Conservation (phyloP, 2,888 invertebrate species). For the Merodon equestris region DNA sequence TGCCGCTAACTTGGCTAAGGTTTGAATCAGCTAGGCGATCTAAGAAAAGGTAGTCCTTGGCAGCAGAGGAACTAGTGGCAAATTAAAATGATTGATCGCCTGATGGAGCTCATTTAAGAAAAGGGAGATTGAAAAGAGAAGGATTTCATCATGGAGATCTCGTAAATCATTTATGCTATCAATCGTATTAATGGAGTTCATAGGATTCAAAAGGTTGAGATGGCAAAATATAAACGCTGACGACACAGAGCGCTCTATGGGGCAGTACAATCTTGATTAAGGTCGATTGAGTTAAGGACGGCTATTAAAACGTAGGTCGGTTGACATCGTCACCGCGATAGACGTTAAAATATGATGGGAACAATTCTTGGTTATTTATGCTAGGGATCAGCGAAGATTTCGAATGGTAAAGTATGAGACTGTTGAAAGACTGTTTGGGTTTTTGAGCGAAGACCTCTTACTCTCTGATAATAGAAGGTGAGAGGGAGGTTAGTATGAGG, state of each 20-base stretch:
- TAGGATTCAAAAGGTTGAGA: not conserved
- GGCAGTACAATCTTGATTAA: not conserved
- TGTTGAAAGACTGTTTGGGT: not conserved
- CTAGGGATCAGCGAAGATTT: no score
- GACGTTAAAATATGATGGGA: no score
- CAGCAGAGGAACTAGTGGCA: not conserved
- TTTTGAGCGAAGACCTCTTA: no score
- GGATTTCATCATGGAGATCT: not conserved
- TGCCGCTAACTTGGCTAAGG: no score
- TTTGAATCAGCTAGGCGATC: not conserved
- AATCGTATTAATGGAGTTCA: not conserved
- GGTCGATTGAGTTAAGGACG: not conserved
- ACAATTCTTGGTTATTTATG: no score
- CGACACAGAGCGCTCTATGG: not conserved
- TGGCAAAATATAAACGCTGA: not conserved
- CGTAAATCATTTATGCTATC: not conserved
- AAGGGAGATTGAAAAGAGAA: not conserved
- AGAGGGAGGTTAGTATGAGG: no score
- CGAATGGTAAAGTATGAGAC: not conserved
- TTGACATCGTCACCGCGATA: no score
- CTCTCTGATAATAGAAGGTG: no score
- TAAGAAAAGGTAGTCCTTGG: not conserved
- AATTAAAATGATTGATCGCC: not conserved
- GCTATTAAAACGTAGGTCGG: no score
- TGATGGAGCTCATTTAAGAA: not conserved